Evolutionary conservation across 2,888 invertebrate species (phyloP), one percentile per base, ranked within the genome.

Genomic region (Parasteatoda lunata): DNA sequence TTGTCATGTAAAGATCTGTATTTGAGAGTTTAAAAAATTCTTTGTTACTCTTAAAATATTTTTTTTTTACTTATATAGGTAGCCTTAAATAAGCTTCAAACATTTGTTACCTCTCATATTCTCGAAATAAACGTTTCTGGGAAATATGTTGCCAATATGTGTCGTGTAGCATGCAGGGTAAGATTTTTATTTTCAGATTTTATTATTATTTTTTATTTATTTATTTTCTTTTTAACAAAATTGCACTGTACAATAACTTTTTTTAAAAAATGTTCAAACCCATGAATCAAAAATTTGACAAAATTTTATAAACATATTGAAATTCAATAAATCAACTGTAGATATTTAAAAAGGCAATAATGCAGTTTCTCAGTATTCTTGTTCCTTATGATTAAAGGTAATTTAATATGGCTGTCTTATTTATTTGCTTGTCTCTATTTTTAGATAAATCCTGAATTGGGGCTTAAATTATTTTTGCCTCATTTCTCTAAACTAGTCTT

Each of bases 71-170:
- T 77, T 91, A 92, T 78, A 15, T 90, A 94, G 93, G 91, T 95
- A 89, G 96, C 96, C 0, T 91, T 97, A 72, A 94, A 94, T 89
- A 96, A 96, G 91, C 93, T 97, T 54, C 94, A 94, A 89, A 92
- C 94, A 9, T 97, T 96, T 91, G 91, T 93, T 0, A 94, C 94
- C 0, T 94, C 94, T 78, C 94, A 95, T 51, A 95, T 96, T n/a
- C 94, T 96, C 90, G 97, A 97, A 91, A 95, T 95, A 0, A 95
- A 95, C 90, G 95, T 97, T 0, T 95, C 97, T 0, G 97, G 97
- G 0, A 95, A 95, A 91, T 94, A 96, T 91, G 94, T 96, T 0
- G 96, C 95, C 0, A 94, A 95, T 9, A 92, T 97, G 86, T 94
- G 96, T 88, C 94, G 94, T 83, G 92, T 93, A 54, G 93, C 93